A percentile compares a stretch with the other conserved stretches of the same genome.
Conservation (phyloP, 1,140 invertebrate genomes). For the Bilobella aurantiaca region DNA sequence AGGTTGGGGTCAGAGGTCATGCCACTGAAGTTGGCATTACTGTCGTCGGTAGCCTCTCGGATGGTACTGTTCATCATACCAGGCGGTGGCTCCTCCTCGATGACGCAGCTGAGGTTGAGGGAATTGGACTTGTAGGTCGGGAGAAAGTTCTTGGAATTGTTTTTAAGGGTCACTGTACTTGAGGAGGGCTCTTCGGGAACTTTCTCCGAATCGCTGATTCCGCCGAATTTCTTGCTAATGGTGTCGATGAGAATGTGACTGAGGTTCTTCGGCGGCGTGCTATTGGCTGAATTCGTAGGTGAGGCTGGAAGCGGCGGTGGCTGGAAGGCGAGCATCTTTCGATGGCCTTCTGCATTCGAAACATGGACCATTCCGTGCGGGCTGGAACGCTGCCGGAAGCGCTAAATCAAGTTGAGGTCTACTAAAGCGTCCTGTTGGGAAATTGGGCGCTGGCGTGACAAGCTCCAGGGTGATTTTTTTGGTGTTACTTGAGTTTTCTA, state of each 20-base stretch:
- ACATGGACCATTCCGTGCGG: constrained; percentile 2
- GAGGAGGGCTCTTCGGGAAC: not conserved
- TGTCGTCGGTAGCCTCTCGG: not conserved
- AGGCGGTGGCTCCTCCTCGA: not conserved
- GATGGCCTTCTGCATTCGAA: not conserved
- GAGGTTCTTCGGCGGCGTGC: not conserved
- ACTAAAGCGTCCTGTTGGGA: no score
- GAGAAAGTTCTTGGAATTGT: not conserved
- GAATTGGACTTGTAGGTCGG: not conserved
- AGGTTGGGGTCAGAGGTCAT: not conserved
- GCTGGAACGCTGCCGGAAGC: no score
- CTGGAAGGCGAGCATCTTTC: constrained; percentile 1
- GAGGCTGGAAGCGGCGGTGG: not conserved
- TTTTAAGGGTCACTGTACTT: not conserved
- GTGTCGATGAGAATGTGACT: not conserved
- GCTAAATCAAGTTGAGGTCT: no score
- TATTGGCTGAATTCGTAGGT: not conserved
- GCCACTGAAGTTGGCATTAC: not conserved
- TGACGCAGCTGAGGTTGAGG: not conserved
- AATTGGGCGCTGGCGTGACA: no score
- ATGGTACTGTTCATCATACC: not conserved
- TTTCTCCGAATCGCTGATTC: not conserved
- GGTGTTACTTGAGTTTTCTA: no score
- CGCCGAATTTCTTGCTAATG: not conserved
- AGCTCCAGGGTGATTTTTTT: no score